A percentile compares a stretch with the other conserved stretches of the same genome.
phyloP scores from a whole-genome alignment of 2,888 invertebrate species.

The Liodrosophila aerea region DNA sequence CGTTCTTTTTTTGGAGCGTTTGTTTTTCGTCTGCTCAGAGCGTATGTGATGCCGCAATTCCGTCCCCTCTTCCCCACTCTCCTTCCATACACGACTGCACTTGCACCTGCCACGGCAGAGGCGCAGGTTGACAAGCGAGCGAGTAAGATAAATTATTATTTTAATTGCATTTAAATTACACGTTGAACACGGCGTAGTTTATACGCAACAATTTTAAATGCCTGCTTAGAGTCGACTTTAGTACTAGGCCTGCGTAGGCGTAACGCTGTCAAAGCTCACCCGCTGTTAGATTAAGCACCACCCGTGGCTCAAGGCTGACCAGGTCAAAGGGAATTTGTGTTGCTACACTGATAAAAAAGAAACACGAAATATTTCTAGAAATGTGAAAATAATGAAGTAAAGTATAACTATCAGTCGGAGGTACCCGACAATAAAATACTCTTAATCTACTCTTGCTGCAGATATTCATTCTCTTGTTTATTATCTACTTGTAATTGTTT shows the following conservation, averaged over 20 bases:
- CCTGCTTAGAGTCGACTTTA: slow-evolving; percentile 1
- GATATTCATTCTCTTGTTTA: no score
- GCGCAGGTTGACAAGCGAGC: slow-evolving; percentile 57
- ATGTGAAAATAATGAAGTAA: no score
- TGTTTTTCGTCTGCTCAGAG: slow-evolving; percentile 25
- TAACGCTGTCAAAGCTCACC: slow-evolving; percentile 43
- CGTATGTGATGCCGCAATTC: slow-evolving; percentile 26
- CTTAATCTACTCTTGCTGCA: no score
- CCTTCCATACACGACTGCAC: neutral
- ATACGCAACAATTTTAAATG: slow-evolving; percentile 60
- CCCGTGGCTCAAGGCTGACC: slow-evolving; percentile 22
- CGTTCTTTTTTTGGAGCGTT: slow-evolving; percentile 31
- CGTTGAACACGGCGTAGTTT: slow-evolving; percentile 55
- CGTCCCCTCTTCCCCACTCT: neutral
- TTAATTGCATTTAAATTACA: slow-evolving; percentile 78
- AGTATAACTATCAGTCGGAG: no score
- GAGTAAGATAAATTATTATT: slow-evolving; percentile 77
- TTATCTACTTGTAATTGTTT: no score
- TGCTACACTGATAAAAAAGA: no score
- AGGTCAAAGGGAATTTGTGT: neutral
- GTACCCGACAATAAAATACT: no score
- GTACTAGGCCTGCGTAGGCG: slow-evolving; percentile 5
- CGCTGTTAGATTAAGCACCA: slow-evolving; percentile 60
- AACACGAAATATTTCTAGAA: no score
- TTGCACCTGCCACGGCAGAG: slow-evolving; percentile 14